These are phyloP conservation scores for Tetragonula carbonaria DNA, from an alignment of 2,888 invertebrate species.

Conservation along the genomic window DNA sequence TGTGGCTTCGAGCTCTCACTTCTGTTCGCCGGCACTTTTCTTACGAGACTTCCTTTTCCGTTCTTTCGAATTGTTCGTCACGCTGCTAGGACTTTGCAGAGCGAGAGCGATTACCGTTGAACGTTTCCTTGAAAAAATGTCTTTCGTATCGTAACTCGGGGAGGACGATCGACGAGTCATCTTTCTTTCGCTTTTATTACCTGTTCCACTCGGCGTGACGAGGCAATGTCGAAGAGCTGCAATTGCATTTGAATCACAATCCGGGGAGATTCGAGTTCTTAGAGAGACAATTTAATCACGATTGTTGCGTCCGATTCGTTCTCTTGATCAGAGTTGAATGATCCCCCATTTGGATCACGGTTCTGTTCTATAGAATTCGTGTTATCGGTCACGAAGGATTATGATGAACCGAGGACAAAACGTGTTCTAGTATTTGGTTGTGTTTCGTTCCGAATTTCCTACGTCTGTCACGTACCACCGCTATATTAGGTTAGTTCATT, in stretches of 20 bases:
- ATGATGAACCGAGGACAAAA: not conserved
- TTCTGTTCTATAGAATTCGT: not conserved
- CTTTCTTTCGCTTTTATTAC: not conserved
- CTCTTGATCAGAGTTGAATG: slow-evolving; percentile 2
- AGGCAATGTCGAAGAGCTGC: not conserved
- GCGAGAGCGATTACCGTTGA: not conserved
- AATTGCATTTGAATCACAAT: not conserved
- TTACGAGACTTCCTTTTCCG: slow-evolving; percentile 54
- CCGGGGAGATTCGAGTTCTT: not conserved
- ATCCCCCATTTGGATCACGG: slow-evolving; percentile 1
- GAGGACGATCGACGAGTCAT: slow-evolving; percentile 14
- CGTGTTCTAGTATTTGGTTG: not conserved
- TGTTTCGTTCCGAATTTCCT: slow-evolving; percentile 11
- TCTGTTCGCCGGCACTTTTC: slow-evolving; percentile 50
- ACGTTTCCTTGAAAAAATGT: slow-evolving; percentile 20
- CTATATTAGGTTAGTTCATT: not conserved
- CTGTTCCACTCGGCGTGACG: not conserved
- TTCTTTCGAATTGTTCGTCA: slow-evolving; percentile 55
- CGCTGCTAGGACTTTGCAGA: slow-evolving; percentile 35
- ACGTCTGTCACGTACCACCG: not conserved
- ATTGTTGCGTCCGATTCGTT: not conserved
- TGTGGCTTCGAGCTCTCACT: slow-evolving; percentile 62
- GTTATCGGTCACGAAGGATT: slow-evolving; percentile 20
- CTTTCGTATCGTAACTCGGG: slow-evolving; percentile 2
- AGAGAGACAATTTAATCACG: not conserved